Conservation (phyloP, 2,888 invertebrate genomes). For the Timema cristinae region DNA sequence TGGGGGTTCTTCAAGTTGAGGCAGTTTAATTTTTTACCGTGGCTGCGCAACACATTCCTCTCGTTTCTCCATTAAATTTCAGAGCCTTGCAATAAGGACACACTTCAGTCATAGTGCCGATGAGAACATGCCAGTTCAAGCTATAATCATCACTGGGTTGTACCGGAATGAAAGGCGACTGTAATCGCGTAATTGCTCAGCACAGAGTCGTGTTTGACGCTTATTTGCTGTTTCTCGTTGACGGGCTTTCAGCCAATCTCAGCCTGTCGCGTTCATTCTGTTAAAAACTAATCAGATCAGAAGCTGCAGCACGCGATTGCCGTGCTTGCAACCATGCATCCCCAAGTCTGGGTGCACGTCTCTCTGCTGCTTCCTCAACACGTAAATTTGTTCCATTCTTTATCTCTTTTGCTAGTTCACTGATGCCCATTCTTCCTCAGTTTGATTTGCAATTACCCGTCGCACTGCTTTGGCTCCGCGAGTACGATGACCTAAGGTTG, state of each 20-base stretch:
- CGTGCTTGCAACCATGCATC: slow-evolving; percentile 22
- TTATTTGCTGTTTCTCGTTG: slow-evolving; percentile 29
- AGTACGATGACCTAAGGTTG: slow-evolving; percentile 13
- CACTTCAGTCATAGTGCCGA: too few relatives aligned
- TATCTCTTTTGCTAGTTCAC: background rate
- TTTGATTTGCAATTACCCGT: slow-evolving; percentile 14
- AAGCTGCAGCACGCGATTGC: slow-evolving; percentile 19
- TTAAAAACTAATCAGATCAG: slow-evolving; percentile 22
- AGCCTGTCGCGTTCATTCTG: slow-evolving; percentile 20
- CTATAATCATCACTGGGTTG: too few relatives aligned
- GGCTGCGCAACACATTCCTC: too few relatives aligned
- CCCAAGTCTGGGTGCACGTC: slow-evolving; percentile 25
- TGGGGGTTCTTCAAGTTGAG: too few relatives aligned
- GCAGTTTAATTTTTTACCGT: too few relatives aligned
- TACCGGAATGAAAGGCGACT: slow-evolving; percentile 27
- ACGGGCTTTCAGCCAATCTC: slow-evolving; percentile 27
- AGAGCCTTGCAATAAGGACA: too few relatives aligned
- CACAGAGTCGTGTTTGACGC: slow-evolving; percentile 24
- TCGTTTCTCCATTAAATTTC: too few relatives aligned
- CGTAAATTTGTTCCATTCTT: slow-evolving; percentile 17
- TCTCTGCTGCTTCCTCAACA: slow-evolving; percentile 16
- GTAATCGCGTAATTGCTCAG: slow-evolving; percentile 24
- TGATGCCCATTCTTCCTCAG: slow-evolving; percentile 12
- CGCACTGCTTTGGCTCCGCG: background rate
- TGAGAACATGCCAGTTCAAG: too few relatives aligned